Percentiles rank a stretch among this genome's conserved stretches.
Evolutionary conservation across 1,140 invertebrate species (phyloP).

Genomic region (Drosophila saltans): DNA sequence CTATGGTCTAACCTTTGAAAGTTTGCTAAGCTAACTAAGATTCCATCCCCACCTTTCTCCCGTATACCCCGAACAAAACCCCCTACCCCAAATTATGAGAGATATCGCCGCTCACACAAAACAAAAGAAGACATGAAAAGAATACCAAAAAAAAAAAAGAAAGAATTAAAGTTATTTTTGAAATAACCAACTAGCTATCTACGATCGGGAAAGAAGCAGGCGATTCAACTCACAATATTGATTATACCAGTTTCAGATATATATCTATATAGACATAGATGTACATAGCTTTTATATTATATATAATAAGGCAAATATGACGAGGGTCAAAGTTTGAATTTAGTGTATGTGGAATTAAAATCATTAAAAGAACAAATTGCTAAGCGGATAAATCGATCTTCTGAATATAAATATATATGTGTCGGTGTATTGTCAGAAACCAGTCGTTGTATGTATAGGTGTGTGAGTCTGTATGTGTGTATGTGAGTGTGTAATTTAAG

Average conservation of each 20-base stretch:
- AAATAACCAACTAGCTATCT: slow-evolving; percentile 30
- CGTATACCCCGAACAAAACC: slow-evolving; percentile 4
- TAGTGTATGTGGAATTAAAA: slow-evolving; percentile 10
- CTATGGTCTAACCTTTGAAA: slow-evolving; percentile 3
- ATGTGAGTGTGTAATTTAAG: slow-evolving; percentile 20
- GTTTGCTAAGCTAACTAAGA: slow-evolving; percentile 40
- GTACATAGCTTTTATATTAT: slow-evolving; percentile 57
- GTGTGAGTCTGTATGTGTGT: slow-evolving; percentile 30
- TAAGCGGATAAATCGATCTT: slow-evolving; percentile 7
- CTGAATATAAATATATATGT: slow-evolving; percentile 17
- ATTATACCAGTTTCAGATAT: slow-evolving; percentile 36
- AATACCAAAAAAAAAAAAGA: slow-evolving; percentile 14
- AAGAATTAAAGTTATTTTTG: slow-evolving; percentile 27
- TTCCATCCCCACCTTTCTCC: neutral
- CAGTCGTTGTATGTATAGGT: slow-evolving; percentile 44
- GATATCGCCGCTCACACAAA: slow-evolving; percentile 23
- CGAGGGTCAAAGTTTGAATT: slow-evolving; percentile 48
- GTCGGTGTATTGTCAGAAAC: slow-evolving; percentile 68
- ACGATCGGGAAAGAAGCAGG: neutral
- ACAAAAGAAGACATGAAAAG: neutral
- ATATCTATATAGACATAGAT: slow-evolving; percentile 24
- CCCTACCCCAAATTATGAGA: slow-evolving; percentile 23
- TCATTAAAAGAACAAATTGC: neutral
- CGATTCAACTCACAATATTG: slow-evolving; percentile 39
- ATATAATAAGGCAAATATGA: slow-evolving; percentile 79